Evolutionary conservation across 2,113 vertebrate genomes (phyloP).

Genomic region (Ailuropoda melanoleuca): DNA sequence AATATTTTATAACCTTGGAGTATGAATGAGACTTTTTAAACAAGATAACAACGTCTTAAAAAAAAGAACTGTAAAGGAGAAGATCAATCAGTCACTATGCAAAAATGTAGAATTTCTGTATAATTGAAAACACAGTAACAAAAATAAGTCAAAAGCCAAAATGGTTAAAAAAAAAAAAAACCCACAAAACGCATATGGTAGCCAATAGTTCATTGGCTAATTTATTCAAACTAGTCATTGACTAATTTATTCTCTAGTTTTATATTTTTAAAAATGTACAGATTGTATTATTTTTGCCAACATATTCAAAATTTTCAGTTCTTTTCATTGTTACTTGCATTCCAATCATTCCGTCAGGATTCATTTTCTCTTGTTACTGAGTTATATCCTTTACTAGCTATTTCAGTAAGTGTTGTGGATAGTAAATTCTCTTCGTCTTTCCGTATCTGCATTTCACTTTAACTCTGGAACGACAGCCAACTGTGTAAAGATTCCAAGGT

Average conservation of each 20-base stretch:
- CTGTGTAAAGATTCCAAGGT: neutral
- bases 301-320: neutral
- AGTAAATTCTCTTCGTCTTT: neutral
- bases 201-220: neutral
- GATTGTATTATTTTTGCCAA: neutral
- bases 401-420: neutral
- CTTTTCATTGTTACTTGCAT: neutral
- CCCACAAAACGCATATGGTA: neutral
- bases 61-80: neutral
- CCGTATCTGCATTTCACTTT: neutral
- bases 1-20: neutral
- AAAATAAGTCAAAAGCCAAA: slow-evolving; percentile 11
- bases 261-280: neutral
- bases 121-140: neutral
- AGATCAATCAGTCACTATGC: neutral
- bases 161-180: neutral
- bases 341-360: neutral
- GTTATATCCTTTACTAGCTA: neutral
- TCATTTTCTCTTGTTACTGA: neutral
- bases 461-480: neutral
- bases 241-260: neutral
- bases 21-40: neutral
- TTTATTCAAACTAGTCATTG: neutral
- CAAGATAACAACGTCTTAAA: neutral
- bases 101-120: neutral